Base-by-base conservation (phyloP, 2,797 vertebrate genomes). In the Tinamus major region DNA sequence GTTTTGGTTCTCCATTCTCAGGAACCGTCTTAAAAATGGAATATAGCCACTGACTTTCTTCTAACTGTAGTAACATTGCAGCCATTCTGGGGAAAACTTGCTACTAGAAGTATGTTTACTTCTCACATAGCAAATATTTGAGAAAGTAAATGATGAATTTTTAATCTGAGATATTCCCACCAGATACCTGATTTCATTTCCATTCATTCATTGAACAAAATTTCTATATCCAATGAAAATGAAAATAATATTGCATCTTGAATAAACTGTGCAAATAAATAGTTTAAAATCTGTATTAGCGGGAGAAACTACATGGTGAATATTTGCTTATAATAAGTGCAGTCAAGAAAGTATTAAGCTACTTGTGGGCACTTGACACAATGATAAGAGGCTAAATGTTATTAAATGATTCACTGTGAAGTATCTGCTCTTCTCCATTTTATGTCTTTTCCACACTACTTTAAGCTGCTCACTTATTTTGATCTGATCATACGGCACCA, bases 61-160 rank as follows among this genome's bases (percentile, higher is more conserved):
- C n/a, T 48, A 27, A 35, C n/a, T 74, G 9, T 62, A 49, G 7
- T 71, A 29, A 67, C 1, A 8, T 83, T 87, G 5, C 18, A 72
- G 41, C 4, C 24, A 37, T 92, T 89, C 49, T 55, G 69, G 7
- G 59, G 46, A 85, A 90, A 89, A n/a, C 6, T 27, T 78, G 4
- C 16, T 65, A 35, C 17, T 68, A 42, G 27, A 85, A 88, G 48
- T 61, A 51, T 55, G 14, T 85, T 94, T 90, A 62, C 29, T 79
- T 23, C 20, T 90, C 65, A 75, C n/a, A 80, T 24, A 41, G 8
- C 24, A 94, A 87, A 80, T 62, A 81, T n/a, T 64, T 92, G 33
- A 72, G n/a, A 79, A 17, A 72, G 41, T 61, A 87, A 83, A 94
- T 75, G 37, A 48, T 61, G 35, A 89, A 91, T 78, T 86, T 94